phyloP scores from a whole-genome alignment of 2,888 invertebrate species.

The Megaustenia siamemsis region DNA sequence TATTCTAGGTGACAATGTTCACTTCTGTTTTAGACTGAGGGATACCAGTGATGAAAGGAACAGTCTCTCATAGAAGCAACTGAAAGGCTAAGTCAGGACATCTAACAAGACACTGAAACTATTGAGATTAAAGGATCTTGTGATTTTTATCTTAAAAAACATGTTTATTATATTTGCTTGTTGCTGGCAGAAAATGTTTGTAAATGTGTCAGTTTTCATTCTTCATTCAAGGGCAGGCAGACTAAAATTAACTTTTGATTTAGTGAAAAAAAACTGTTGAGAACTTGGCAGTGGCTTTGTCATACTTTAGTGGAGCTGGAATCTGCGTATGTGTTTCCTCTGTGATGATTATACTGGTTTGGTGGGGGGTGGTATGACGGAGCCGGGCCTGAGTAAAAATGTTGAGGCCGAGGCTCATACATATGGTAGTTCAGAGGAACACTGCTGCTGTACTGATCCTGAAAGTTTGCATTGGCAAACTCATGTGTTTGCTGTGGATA shows the following conservation, averaged over 20 bases:
- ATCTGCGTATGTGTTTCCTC: conserved; percentile 65
- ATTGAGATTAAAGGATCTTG: no score
- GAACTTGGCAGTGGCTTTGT: conserved; percentile 23
- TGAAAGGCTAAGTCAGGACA: neutral
- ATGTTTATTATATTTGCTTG: no score
- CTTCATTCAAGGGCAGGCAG: no score
- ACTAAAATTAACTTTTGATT: no score
- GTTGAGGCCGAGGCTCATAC: conserved; percentile 40
- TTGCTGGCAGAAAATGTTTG: no score
- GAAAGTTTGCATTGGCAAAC: conserved; percentile 13
- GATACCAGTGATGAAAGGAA: neutral
- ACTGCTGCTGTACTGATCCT: conserved; percentile 27
- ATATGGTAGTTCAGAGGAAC: conserved; percentile 27
- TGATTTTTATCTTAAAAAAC: no score
- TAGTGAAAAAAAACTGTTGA: neutral
- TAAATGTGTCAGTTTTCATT: no score
- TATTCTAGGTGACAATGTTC: no score
- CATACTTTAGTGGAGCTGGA: conserved; percentile 74
- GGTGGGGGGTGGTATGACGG: conserved; percentile 67
- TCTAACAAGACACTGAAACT: neutral
- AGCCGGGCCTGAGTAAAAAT: conserved; percentile 63
- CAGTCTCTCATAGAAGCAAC: neutral
- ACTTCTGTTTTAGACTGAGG: neutral
- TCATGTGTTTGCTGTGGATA: conserved; percentile 39
- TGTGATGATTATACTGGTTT: conserved; percentile 64